These are phyloP conservation scores for Polydrusus cervinus DNA, from an alignment of 2,888 invertebrate genomes.

Conservation along the genomic window DNA sequence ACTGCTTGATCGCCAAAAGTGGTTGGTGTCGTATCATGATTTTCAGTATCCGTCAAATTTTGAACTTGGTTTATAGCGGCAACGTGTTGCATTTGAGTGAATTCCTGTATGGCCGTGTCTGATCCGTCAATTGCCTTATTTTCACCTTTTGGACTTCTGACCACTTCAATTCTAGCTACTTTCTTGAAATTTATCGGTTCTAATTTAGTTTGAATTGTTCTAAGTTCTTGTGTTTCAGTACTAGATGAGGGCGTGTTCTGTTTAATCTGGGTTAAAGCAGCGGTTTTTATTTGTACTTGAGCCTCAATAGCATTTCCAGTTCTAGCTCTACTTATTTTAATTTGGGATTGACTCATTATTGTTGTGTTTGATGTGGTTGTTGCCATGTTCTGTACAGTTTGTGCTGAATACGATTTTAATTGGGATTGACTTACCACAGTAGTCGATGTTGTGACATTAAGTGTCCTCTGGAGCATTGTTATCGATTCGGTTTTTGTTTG, in stretches of 20 bases:
- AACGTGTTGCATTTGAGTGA: not conserved
- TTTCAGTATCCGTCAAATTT: not conserved
- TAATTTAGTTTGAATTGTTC: not conserved
- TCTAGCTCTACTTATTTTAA: not conserved
- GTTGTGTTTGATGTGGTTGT: not conserved
- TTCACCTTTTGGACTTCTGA: not conserved
- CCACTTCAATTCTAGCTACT: conserved; percentile 1
- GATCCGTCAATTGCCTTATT: not conserved
- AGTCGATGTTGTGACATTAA: not conserved
- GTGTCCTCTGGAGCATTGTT: not conserved
- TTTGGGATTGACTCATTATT: not conserved
- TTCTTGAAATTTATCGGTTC: not conserved
- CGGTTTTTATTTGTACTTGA: not conserved
- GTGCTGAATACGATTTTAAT: not conserved
- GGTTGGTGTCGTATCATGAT: not conserved
- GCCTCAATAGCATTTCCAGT: not conserved
- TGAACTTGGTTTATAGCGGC: not conserved
- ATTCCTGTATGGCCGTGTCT: not conserved
- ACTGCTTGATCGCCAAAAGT: no score
- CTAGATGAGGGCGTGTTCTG: not conserved
- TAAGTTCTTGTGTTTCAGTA: not conserved
- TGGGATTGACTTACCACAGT: not conserved
- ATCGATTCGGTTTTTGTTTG: not conserved
- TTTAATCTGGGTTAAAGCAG: not conserved
- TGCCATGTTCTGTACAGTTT: not conserved